These are phyloP conservation scores for Lasiurus borealis DNA, from an alignment of 2,113 vertebrate species.

Conservation along the genomic window DNA sequence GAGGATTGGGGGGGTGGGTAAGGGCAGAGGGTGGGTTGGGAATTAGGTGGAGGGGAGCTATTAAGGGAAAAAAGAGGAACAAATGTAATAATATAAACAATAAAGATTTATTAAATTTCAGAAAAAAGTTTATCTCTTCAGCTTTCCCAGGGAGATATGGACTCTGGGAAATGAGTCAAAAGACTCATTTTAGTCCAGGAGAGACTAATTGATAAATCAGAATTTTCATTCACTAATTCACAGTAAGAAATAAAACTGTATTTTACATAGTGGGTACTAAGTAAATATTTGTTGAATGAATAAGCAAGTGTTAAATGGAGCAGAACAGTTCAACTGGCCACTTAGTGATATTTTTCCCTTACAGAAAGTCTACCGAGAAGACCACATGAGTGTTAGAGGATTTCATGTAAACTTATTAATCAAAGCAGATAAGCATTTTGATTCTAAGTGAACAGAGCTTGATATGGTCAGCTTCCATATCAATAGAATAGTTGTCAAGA, in stretches of 20 bases:
- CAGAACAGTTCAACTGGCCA: background rate
- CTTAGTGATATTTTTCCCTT: background rate
- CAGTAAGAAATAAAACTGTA: background rate
- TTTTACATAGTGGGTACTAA: background rate
- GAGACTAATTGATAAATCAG: background rate
- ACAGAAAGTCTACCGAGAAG: background rate
- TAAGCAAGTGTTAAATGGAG: background rate
- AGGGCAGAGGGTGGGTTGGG: too few relatives aligned
- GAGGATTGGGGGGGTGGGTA: too few relatives aligned
- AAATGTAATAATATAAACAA: too few relatives aligned
- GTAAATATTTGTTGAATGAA: background rate
- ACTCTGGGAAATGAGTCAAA: conserved; percentile 7
- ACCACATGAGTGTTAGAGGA: background rate
- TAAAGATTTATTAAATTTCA: too few relatives aligned
- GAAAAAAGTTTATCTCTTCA: background rate
- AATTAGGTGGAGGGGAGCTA: too few relatives aligned
- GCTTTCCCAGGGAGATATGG: background rate
- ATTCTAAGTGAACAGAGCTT: background rate
- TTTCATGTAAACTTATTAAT: background rate
- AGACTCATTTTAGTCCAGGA: background rate
- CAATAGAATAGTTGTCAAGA: background rate
- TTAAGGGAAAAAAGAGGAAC: too few relatives aligned
- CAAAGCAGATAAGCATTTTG: background rate
- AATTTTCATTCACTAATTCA: conserved; percentile 1
- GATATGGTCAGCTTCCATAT: background rate